Conservation (phyloP, 2,888 invertebrate genomes). For the Thyatira batis region DNA sequence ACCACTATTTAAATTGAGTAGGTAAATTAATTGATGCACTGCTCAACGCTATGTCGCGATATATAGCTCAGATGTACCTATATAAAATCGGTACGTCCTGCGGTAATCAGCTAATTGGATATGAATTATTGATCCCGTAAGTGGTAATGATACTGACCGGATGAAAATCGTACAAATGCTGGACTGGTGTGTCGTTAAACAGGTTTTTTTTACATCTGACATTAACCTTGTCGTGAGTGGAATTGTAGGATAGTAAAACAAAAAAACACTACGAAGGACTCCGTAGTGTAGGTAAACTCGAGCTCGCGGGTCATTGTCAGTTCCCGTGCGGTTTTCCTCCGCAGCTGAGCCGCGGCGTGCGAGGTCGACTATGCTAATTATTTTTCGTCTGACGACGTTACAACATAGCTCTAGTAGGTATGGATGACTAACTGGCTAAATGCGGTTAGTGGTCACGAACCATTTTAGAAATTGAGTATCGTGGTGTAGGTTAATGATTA, state of each 20-base stretch:
- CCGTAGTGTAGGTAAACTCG: constrained; percentile 22
- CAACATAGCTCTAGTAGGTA: constrained; percentile 19
- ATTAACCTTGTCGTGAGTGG: constrained; percentile 28
- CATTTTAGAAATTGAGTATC: constrained; percentile 47
- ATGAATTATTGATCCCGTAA: constrained; percentile 66
- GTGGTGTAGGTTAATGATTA: constrained; percentile 11
- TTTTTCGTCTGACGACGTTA: constrained; percentile 52
- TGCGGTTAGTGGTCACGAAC: constrained; percentile 59
- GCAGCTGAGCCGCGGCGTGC: constrained; percentile 33
- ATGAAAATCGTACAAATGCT: constrained; percentile 36
- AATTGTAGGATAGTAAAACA: constrained; percentile 14
- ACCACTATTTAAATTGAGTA: constrained; percentile 66
- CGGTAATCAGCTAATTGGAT: constrained; percentile 69
- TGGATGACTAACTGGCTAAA: constrained; percentile 56
- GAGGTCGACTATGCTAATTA: constrained; percentile 75
- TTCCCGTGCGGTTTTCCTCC: constrained; percentile 64
- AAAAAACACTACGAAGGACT: constrained; percentile 28
- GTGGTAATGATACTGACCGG: constrained; percentile 52
- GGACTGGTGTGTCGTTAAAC: constrained; percentile 34
- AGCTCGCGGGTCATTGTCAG: constrained; percentile 64
- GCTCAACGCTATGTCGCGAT: constrained; percentile 43
- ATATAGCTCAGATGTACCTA: constrained; percentile 39
- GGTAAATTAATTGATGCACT: constrained; percentile 59
- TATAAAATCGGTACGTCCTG: constrained; percentile 47
- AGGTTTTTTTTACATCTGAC: constrained; percentile 33